Conservation (phyloP, 1,140 invertebrate genomes). For the Chionoecetes opilio region DNA sequence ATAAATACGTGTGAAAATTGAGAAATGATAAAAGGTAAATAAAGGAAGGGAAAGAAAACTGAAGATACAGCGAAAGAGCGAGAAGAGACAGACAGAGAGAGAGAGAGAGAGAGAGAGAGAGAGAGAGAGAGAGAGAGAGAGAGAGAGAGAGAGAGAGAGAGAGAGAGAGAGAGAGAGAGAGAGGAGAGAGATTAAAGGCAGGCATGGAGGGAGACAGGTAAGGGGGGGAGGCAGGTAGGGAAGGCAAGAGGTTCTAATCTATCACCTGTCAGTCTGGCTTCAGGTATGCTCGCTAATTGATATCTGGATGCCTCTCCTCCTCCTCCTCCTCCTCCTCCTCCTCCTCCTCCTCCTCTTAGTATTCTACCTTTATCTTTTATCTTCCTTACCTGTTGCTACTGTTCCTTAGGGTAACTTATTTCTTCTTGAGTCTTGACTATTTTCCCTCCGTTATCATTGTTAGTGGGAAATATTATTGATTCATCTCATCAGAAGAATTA, state of each 20-base stretch:
- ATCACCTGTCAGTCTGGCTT: constrained; percentile 1
- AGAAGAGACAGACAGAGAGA: not conserved
- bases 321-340: not conserved
- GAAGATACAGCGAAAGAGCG: no score
- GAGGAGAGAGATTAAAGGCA: not conserved
- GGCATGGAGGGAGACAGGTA: not conserved
- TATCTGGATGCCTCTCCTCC: not conserved
- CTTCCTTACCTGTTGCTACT: no score
- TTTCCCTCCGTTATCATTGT: no score
- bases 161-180: constrained; percentile 24
- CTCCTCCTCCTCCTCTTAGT: not conserved
- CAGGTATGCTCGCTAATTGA: constrained; percentile 1
- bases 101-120: not conserved
- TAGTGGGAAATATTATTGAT: no score
- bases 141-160: constrained; percentile 9
- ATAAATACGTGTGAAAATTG: no score
- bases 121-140: constrained; percentile 11
- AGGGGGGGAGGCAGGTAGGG: not conserved
- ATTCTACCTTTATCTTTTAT: not conserved
- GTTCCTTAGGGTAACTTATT: no score
- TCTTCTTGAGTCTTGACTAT: no score
- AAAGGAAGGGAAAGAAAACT: no score
- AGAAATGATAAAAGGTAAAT: no score
- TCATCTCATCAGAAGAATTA: not conserved
- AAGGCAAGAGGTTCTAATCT: not conserved